Conservation (phyloP, 92 coral and sea anemone species). For the Palythoa grandis region DNA sequence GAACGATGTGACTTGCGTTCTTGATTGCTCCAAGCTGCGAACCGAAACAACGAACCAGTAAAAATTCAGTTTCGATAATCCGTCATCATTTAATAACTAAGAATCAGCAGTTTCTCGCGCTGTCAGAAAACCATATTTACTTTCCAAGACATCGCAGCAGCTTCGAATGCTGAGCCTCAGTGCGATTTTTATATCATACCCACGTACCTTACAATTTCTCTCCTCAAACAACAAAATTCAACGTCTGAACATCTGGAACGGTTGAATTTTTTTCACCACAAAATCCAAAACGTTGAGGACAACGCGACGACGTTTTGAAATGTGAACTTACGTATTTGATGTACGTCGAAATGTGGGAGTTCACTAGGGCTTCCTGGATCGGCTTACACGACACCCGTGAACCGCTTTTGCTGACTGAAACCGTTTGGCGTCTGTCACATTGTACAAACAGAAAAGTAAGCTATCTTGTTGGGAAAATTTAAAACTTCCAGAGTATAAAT, state of each 20-base stretch:
- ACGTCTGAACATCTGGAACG: background rate
- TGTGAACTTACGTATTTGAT: slow-evolving; percentile 27
- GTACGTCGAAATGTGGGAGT: slow-evolving; percentile 24
- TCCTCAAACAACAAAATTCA: background rate
- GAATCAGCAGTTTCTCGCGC: background rate
- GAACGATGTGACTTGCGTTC: background rate
- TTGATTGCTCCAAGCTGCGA: slow-evolving; percentile 33
- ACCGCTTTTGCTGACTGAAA: slow-evolving; percentile 1
- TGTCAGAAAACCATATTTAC: slow-evolving; percentile 3
- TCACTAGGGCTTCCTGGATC: slow-evolving; percentile 40
- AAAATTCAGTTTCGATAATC: slow-evolving; percentile 9
- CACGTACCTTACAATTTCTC: background rate
- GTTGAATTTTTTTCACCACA: background rate
- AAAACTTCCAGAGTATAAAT: background rate
- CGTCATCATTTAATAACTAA: background rate
- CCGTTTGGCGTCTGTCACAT: background rate
- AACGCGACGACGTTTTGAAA: slow-evolving; percentile 16
- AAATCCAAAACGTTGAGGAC: background rate
- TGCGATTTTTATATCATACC: background rate
- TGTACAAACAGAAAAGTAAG: background rate
- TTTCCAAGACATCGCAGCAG: background rate
- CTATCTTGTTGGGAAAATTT: background rate
- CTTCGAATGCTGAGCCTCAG: background rate
- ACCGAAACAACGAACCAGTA: slow-evolving; percentile 31
- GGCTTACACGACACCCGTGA: slow-evolving; percentile 3